A percentile compares a stretch with the other conserved stretches of the same genome.
phyloP scores from a whole-genome alignment of 2,797 vertebrate genomes.

The Lophius americanus region DNA sequence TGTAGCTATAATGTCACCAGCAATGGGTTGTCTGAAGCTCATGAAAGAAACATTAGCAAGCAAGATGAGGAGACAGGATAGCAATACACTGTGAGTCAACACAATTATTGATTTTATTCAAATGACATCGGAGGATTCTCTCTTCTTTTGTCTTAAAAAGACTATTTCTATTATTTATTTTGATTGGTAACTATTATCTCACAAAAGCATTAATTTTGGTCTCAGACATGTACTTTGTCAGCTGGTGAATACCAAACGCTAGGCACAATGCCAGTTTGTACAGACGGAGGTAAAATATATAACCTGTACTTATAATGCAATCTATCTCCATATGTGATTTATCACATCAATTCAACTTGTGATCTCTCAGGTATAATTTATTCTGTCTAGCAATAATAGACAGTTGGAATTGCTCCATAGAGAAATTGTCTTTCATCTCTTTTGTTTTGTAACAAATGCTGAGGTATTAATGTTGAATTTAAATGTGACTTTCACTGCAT shows the following conservation, averaged over 20 bases:
- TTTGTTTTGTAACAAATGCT: conserved; percentile 51
- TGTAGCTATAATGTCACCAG: conserved; percentile 81
- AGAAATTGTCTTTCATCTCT: conserved; percentile 27
- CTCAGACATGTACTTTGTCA: conserved; percentile 36
- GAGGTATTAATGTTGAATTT: conserved; percentile 53
- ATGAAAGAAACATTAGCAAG: conserved; percentile 85
- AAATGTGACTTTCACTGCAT: conserved; percentile 69
- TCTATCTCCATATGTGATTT: conserved; percentile 22
- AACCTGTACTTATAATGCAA: conserved; percentile 23
- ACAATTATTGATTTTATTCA: conserved; percentile 83
- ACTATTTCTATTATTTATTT: conserved; percentile 40
- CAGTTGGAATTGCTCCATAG: conserved; percentile 31
- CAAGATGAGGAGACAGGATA: conserved; percentile 77
- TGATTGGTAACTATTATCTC: conserved; percentile 30
- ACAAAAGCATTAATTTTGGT: conserved; percentile 32
- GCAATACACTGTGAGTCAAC: conserved; percentile 81
- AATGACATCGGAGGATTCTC: conserved; percentile 64
- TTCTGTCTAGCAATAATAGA: conserved; percentile 1
- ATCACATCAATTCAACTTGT: conserved; percentile 11
- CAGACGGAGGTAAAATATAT: conserved; percentile 17
- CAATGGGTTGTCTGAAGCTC: conserved; percentile 67
- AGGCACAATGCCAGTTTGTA: conserved; percentile 30
- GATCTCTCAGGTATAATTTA: conserved; percentile 21
- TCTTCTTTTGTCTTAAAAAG: conserved; percentile 55
- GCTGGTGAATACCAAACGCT: conserved; percentile 20